Evolutionary conservation across 2,888 invertebrate genomes (phyloP).

Genomic region (Mongoloraphidia duomilia): DNA sequence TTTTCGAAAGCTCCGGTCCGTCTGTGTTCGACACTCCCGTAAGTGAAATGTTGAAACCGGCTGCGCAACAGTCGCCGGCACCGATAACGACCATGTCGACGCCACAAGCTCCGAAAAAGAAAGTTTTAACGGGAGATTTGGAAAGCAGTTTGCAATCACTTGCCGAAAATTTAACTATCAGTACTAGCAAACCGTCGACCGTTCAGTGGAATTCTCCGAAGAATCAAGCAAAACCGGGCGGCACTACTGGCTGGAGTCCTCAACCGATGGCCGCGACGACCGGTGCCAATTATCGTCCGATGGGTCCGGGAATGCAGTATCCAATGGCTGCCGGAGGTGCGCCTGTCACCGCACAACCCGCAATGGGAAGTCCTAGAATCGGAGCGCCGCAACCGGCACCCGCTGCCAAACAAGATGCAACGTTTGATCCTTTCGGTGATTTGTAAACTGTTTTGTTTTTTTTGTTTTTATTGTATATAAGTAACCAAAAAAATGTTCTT

Average conservation of each 20-base stretch:
- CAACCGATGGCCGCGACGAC: constrained; percentile 80
- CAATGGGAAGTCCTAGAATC: constrained; percentile 23
- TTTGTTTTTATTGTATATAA: not conserved
- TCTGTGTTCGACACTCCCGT: constrained; percentile 40
- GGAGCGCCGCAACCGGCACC: constrained; percentile 16
- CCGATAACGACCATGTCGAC: constrained; percentile 21
- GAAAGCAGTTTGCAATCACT: constrained; percentile 87
- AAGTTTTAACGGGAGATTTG: constrained; percentile 79
- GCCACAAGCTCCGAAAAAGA: constrained; percentile 26
- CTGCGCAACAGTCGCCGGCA: constrained; percentile 21
- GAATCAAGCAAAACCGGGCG: constrained; percentile 60
- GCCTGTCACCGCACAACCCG: constrained; percentile 11
- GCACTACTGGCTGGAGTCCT: constrained; percentile 68
- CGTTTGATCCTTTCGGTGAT: constrained; percentile 31
- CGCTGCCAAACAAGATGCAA: constrained; percentile 20
- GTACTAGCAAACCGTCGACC: constrained; percentile 45
- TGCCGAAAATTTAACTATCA: constrained; percentile 84
- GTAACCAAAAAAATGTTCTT: not conserved
- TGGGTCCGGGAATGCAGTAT: constrained; percentile 34
- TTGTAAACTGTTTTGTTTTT: constrained; percentile 21
- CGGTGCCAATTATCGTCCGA: constrained; percentile 69
- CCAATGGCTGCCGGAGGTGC: constrained; percentile 11
- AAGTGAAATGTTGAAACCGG: constrained; percentile 46
- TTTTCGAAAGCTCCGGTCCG: constrained; percentile 33
- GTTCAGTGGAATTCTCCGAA: constrained; percentile 75